Evolutionary conservation across 2,797 vertebrate species (phyloP).

Genomic region (Liasis olivaceus): DNA sequence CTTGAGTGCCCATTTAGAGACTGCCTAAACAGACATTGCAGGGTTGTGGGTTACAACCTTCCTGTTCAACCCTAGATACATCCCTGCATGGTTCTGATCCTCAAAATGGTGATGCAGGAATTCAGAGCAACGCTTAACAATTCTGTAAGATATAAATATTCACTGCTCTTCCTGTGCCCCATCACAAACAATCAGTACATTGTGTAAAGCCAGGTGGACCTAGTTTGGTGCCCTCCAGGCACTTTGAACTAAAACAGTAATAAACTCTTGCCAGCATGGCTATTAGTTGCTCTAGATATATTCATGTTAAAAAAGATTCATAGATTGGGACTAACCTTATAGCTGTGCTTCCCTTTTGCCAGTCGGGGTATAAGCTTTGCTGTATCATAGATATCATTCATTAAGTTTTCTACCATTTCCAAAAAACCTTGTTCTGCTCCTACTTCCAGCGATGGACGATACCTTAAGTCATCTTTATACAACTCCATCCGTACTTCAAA

Average conservation of each 20-base stretch:
- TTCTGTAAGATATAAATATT: background rate
- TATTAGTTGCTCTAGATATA: background rate
- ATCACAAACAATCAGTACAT: background rate
- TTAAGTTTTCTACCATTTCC: constrained; percentile 60
- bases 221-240: background rate
- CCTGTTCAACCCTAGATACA: background rate
- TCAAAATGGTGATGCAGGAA: background rate
- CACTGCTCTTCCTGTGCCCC: background rate
- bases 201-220: background rate
- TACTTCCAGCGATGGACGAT: constrained; percentile 63
- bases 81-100: background rate
- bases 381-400: constrained; percentile 42
- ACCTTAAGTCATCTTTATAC: constrained; percentile 35
- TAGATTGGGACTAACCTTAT: constrained; percentile 64
- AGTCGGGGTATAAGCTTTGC: constrained; percentile 67
- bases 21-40: background rate
- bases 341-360: constrained; percentile 55
- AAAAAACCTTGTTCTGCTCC: constrained; percentile 39
- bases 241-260: background rate
- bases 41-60: background rate
- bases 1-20: background rate
- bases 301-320: background rate
- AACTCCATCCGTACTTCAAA: constrained; percentile 74
- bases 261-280: background rate
- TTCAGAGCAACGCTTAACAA: background rate